These are phyloP conservation scores for Sialia sialis DNA, from an alignment of 2,113 vertebrate genomes.

Conservation along the genomic window DNA sequence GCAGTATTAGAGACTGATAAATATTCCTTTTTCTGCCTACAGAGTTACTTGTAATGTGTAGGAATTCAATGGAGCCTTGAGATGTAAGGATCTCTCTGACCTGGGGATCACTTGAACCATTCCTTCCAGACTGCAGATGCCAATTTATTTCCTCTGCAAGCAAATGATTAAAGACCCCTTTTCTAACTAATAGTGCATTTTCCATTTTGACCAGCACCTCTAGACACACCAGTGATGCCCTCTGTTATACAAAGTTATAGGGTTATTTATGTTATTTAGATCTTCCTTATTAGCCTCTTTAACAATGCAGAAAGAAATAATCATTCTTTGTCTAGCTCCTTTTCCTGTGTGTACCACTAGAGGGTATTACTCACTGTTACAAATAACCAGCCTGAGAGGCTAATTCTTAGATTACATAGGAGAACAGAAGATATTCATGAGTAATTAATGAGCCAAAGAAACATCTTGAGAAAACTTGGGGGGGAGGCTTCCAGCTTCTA, in stretches of 20 bases:
- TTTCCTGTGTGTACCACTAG: slow-evolving; percentile 16
- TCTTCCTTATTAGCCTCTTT: neutral
- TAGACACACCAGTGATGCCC: neutral
- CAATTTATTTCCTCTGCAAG: neutral
- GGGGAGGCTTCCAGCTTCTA: neutral
- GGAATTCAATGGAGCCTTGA: neutral
- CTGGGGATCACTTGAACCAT: neutral
- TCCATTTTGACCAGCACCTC: neutral
- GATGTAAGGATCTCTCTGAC: neutral
- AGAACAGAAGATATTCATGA: neutral
- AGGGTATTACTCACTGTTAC: slow-evolving; percentile 14
- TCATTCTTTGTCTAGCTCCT: neutral
- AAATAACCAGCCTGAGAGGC: neutral
- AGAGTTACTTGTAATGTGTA: neutral
- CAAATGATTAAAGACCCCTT: neutral
- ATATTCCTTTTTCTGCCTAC: neutral
- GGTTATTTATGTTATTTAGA: neutral
- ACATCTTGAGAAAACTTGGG: neutral
- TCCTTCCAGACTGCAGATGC: neutral
- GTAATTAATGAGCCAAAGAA: neutral
- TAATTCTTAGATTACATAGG: neutral
- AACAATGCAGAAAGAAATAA: neutral
- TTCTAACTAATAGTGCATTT: neutral
- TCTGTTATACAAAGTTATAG: neutral
- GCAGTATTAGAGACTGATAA: neutral